Conservation (phyloP, 2,888 invertebrate genomes). For the Philopedon plagiatum region DNA sequence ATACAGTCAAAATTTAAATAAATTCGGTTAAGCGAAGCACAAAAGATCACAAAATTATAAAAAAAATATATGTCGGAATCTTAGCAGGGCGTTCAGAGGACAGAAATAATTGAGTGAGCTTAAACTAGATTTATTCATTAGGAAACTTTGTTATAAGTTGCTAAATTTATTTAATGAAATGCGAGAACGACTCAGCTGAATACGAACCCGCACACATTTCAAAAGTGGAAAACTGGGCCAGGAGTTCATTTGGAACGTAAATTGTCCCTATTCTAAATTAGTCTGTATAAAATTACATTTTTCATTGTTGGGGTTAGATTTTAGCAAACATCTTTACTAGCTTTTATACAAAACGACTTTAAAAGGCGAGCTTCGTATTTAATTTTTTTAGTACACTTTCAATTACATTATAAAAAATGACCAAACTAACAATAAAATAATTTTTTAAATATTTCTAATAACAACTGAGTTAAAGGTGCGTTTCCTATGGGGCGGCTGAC, state of each 20-base stretch:
- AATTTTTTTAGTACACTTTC: no score
- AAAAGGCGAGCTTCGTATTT: no score
- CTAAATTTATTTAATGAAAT: slow-evolving; percentile 52
- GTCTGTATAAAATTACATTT: background rate
- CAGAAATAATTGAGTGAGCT: slow-evolving; percentile 52
- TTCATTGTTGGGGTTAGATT: slow-evolving; percentile 7
- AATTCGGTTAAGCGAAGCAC: slow-evolving; percentile 31
- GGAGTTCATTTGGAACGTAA: slow-evolving; percentile 34
- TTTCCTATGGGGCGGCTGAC: no score
- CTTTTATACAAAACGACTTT: no score
- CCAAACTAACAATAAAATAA: no score
- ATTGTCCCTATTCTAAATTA: slow-evolving; percentile 34
- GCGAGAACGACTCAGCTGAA: slow-evolving; percentile 36
- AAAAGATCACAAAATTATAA: slow-evolving; percentile 39
- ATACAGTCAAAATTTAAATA: slow-evolving; percentile 11
- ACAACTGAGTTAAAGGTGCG: no score
- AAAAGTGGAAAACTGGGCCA: slow-evolving; percentile 40
- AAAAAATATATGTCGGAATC: slow-evolving; percentile 45
- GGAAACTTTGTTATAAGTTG: slow-evolving; percentile 52
- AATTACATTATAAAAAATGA: no score
- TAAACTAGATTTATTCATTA: slow-evolving; percentile 53
- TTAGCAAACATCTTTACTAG: slow-evolving; percentile 3
- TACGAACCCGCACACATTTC: slow-evolving; percentile 44
- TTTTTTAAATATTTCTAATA: no score
- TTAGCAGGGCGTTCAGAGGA: slow-evolving; percentile 37